phyloP scores from a whole-genome alignment of 2,888 invertebrate genomes.

The Heteromyza rotundicornis region DNA sequence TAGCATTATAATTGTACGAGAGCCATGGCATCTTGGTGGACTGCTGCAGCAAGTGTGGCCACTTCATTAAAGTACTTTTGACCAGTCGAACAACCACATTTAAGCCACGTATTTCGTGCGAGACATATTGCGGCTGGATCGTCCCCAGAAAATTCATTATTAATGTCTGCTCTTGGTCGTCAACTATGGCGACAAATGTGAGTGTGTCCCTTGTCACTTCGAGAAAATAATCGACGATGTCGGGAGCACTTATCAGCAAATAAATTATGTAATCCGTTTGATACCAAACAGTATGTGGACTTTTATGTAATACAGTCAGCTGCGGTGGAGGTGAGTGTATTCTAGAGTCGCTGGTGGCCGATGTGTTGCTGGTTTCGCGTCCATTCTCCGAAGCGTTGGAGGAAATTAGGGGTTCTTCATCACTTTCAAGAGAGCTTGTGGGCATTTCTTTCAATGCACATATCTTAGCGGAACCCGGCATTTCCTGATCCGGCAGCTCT shows the following conservation, averaged over 20 bases:
- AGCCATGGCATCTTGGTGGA: constrained; percentile 39
- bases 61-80: constrained; percentile 39
- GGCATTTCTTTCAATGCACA: too few species aligned
- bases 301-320: constrained; percentile 33
- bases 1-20: constrained; percentile 39
- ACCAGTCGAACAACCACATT: constrained; percentile 45
- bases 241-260: constrained; percentile 42
- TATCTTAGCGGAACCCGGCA: too few species aligned
- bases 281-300: constrained; percentile 45
- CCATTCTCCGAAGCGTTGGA: too few species aligned
- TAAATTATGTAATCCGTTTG: constrained; percentile 45
- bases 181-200: constrained; percentile 32
- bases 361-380: too few species aligned
- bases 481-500: too few species aligned
- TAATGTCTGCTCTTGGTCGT: constrained; percentile 34
- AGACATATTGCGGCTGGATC: constrained; percentile 36
- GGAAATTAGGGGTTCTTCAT: too few species aligned
- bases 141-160: constrained; percentile 39
- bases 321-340: too few species aligned
- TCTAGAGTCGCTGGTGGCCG: too few species aligned
- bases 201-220: constrained; percentile 36
- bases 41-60: constrained; percentile 41
- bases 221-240: constrained; percentile 42
- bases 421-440: too few species aligned
- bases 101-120: constrained; percentile 48